A percentile compares a stretch with the other conserved stretches of the same genome.
Conservation (phyloP, 2,113 vertebrate genomes). For the Eurypyga helias region DNA sequence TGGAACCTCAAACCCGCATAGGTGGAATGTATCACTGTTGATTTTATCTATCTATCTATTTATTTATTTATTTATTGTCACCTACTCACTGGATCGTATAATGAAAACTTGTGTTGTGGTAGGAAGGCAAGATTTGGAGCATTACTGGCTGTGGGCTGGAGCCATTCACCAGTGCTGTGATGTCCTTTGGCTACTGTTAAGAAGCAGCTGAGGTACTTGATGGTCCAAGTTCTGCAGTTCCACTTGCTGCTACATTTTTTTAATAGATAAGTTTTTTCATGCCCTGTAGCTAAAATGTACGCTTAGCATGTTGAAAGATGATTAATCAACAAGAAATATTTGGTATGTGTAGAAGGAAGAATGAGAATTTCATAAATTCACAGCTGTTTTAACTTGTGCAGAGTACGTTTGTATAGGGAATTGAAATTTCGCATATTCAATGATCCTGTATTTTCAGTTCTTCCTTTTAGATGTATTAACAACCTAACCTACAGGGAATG, state of each 20-base stretch:
- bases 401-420: background rate
- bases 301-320: background rate
- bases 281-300: background rate
- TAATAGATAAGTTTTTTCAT: background rate
- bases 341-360: background rate
- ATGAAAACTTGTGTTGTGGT: background rate
- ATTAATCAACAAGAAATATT: background rate
- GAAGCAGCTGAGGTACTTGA: background rate
- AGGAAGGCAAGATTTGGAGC: background rate
- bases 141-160: background rate
- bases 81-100: background rate
- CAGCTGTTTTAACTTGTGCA: background rate
- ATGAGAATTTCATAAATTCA: background rate
- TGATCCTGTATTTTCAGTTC: background rate
- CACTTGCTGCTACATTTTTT: background rate
- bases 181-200: background rate
- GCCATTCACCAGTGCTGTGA: background rate
- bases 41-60: too few species aligned
- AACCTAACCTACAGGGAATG: background rate
- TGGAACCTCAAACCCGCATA: fast-evolving
- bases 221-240: background rate
- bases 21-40: background rate
- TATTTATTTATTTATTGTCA: background rate
- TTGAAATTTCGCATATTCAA: background rate
- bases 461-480: background rate